Evolutionary conservation across 2,797 vertebrate species (phyloP).

Genomic region (Novumbra hubbsi): DNA sequence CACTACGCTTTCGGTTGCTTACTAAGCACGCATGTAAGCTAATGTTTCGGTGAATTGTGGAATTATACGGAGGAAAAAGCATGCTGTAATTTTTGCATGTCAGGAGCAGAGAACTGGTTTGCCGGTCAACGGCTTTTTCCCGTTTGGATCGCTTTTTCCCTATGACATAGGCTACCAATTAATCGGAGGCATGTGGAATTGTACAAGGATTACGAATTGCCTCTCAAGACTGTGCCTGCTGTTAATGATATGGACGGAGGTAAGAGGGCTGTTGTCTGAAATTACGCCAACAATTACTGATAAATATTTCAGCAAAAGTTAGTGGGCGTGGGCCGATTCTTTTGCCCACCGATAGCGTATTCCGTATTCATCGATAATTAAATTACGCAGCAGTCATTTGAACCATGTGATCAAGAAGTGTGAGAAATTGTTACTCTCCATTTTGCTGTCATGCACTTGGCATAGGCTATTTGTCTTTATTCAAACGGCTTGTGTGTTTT

Average conservation of each 20-base stretch:
- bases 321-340: constrained; percentile 59
- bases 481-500: not conserved
- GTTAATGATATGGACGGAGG: constrained; percentile 85
- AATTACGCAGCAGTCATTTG: constrained; percentile 65
- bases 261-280: constrained; percentile 60
- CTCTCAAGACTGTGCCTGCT: constrained; percentile 78
- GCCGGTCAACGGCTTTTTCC: constrained; percentile 77
- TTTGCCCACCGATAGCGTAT: constrained; percentile 31
- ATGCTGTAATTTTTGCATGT: constrained; percentile 75
- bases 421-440: constrained; percentile 47
- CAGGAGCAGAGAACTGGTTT: constrained; percentile 73
- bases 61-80: constrained; percentile 46
- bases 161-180: constrained; percentile 67
- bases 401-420: constrained; percentile 67
- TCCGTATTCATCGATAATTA: constrained; percentile 63
- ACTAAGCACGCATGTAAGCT: constrained; percentile 41
- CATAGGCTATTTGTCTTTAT: not conserved
- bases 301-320: constrained; percentile 65
- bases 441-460: constrained; percentile 36
- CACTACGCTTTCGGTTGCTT: constrained; percentile 60
- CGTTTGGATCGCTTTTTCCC: constrained; percentile 59
- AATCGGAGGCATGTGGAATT: constrained; percentile 85
- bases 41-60: constrained; percentile 58
- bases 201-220: constrained; percentile 74
- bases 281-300: constrained; percentile 9